Evolutionary conservation across 2,113 vertebrate genomes (phyloP).

Genomic region (Puntigrus tetrazona): DNA sequence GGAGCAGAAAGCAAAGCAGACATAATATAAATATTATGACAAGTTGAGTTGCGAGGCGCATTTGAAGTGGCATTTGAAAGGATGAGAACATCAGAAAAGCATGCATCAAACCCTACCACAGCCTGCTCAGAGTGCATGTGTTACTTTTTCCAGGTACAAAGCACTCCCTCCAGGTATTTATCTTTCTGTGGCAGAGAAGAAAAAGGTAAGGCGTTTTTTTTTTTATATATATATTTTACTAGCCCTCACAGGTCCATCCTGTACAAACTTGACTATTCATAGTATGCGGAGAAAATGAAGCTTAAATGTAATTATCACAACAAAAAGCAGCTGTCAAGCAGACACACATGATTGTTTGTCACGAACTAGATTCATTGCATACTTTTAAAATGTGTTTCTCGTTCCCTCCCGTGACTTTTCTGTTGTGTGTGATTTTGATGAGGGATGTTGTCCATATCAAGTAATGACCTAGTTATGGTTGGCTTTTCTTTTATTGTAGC

Average conservation of each 20-base stretch:
- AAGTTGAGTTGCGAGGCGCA: conserved; percentile 5
- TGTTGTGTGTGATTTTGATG: not conserved
- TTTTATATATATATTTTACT: conserved; percentile 55
- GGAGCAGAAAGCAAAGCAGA: conserved; percentile 2
- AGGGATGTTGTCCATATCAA: conserved; percentile 11
- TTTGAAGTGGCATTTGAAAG: conserved; percentile 34
- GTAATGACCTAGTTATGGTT: not conserved
- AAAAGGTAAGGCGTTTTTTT: conserved; percentile 25
- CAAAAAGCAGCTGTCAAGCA: not conserved
- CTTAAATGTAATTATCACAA: conserved; percentile 16
- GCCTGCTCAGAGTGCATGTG: conserved; percentile 5
- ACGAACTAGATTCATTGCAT: not conserved
- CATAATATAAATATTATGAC: conserved; percentile 31
- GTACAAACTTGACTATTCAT: conserved; percentile 14
- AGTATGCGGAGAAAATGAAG: conserved; percentile 13
- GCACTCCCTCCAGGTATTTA: conserved; percentile 42
- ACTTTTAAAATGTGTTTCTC: not conserved
- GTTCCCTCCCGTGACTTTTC: not conserved
- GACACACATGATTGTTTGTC: not conserved
- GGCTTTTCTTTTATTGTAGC: not conserved
- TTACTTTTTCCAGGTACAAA: conserved; percentile 41
- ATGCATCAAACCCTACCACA: conserved; percentile 19
- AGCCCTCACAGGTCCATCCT: conserved; percentile 38
- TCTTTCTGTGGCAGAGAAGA: conserved; percentile 48
- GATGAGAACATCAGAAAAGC: conserved; percentile 32